Base-by-base conservation (phyloP, 2,888 invertebrate species). In the Julus scandinavius region DNA sequence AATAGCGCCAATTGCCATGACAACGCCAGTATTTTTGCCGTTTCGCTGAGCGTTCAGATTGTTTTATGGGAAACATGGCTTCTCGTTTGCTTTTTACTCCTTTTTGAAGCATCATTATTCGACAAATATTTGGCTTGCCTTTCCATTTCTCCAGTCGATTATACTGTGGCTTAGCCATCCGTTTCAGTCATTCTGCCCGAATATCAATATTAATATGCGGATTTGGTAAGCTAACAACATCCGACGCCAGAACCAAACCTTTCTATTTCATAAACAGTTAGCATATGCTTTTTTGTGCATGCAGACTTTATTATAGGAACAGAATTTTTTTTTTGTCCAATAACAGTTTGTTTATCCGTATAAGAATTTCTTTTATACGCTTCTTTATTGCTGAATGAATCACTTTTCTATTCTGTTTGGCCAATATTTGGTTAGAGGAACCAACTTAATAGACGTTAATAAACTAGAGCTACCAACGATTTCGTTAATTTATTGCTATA, bases 1-100 rank as follows among this genome's bases (percentile, higher is more conserved):
- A 80, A 80, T 80, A 80, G 80, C 80, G 80, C 80, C 80, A 80
- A 80, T 80, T 80, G 80, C 80, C 80, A 80, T 80, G 80, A 38
- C 80, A 80, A 80, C 80, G 80, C 80, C 80, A 80, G 80, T 29
- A 80, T 80, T 80, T 80, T 80, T 80, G 80, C 80, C 80, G 80
- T 80, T 80, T 80, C 80, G 80, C 80, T 80, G 80, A 80, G 38
- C 80, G 80, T 80, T 80, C 13, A 80, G 80, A 80, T 80, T 80
- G 80, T 80, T 80, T 80, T 80, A 80, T 80, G 80, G 38, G 29
- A 29, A 80, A 80, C 80, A 80, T 80, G 80, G 80, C 80, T 80
- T 80, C 80, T 80, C 80, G 7, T 80, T 38, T 80, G 80, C 80
- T 80, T 80, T 80, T 80, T 80, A 80, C 80, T 80, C 80, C 80